Conservation (phyloP, 2,888 invertebrate species). For the Sepioteuthis lessoniana region DNA sequence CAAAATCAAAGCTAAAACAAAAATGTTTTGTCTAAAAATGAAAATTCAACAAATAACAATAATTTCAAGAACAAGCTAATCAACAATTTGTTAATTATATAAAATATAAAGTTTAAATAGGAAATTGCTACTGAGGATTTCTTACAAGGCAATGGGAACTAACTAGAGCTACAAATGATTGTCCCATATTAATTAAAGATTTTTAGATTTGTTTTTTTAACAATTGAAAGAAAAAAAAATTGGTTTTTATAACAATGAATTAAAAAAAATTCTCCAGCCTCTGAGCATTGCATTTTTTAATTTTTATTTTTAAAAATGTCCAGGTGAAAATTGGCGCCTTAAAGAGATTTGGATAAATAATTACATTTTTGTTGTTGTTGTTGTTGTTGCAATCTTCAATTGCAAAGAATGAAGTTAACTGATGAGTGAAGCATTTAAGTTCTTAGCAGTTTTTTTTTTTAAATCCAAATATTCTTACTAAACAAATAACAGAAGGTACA, state of each 20-base stretch:
- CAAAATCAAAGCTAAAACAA: neutral
- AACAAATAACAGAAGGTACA: neutral
- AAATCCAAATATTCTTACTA: neutral
- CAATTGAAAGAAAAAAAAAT: neutral
- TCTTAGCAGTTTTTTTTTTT: neutral
- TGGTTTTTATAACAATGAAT: neutral
- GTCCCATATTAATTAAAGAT: neutral
- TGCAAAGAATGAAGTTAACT: neutral
- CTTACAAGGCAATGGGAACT: neutral
- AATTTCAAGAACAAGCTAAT: neutral
- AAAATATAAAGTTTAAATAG: neutral
- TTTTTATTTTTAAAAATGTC: neutral
- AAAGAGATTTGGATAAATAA: neutral
- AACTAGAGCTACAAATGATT: neutral
- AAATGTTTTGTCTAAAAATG: neutral
- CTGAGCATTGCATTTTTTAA: neutral
- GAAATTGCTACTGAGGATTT: neutral
- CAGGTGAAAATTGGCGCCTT: neutral
- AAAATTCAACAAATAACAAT: conserved; percentile 16
- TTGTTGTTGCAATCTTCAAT: neutral
- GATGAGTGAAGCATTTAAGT: neutral
- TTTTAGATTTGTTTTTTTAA: neutral
- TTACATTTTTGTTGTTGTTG: too few relatives aligned
- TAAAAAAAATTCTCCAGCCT: neutral
- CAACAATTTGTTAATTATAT: neutral